Conservation (phyloP, 2,797 vertebrate genomes). For the Micropoecilia bifurca region DNA sequence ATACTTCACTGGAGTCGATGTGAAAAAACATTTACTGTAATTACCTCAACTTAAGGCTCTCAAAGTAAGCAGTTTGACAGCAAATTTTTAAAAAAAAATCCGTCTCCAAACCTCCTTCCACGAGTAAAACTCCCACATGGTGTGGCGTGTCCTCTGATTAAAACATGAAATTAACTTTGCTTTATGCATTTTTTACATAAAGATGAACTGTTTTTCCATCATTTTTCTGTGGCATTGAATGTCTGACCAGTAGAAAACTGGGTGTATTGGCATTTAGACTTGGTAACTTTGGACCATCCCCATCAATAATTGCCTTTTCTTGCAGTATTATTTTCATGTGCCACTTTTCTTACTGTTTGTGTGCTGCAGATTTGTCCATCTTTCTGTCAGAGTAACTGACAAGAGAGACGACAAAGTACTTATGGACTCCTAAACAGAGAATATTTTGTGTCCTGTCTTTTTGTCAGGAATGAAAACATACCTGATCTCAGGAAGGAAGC, state of each 20-base stretch:
- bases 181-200: not conserved
- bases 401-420: not conserved
- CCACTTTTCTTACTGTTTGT: too few relatives aligned
- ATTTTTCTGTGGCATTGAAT: not conserved
- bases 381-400: not conserved
- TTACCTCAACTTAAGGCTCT: not conserved
- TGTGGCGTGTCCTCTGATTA: not conserved
- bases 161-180: not conserved
- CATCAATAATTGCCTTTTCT: not conserved
- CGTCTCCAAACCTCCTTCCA: not conserved
- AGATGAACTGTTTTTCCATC: not conserved
- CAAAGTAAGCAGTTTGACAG: not conserved
- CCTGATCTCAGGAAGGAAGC: conserved; percentile 93
- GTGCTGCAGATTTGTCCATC: not conserved
- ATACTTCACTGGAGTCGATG: not conserved
- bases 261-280: not conserved
- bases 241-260: not conserved
- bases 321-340: not conserved
- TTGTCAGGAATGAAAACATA: conserved; percentile 91
- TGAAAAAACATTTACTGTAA: not conserved
- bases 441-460: conserved; percentile 7
- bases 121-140: not conserved
- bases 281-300: not conserved
- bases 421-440: not conserved
- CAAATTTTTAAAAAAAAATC: not conserved